These are phyloP conservation scores for Apaloderma vittatum DNA, from an alignment of 2,113 vertebrate species.

Conservation along the genomic window DNA sequence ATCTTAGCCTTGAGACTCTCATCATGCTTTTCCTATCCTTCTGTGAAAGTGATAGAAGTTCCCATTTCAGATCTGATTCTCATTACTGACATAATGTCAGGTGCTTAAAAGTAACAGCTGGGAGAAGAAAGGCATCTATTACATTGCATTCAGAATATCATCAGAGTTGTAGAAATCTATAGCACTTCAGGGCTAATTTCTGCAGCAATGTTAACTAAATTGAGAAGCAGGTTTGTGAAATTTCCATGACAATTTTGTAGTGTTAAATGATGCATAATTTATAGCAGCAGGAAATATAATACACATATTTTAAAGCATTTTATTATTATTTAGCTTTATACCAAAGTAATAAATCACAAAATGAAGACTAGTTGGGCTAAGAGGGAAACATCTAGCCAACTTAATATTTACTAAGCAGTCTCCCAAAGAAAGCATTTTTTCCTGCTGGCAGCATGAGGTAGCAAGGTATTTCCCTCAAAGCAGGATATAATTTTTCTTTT, in stretches of 20 bases:
- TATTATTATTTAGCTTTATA: constrained; percentile 28
- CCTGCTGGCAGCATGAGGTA: not conserved
- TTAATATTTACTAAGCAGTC: not conserved
- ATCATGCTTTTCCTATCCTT: not conserved
- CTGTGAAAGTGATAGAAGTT: constrained; percentile 1
- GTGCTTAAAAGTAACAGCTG: constrained; percentile 56
- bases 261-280: constrained; percentile 33
- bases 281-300: constrained; percentile 29
- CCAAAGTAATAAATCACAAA: not conserved
- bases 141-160: constrained; percentile 45
- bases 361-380: not conserved
- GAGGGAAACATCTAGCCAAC: not conserved
- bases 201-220: constrained; percentile 25
- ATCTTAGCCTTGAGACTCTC: not conserved
- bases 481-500: not conserved
- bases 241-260: constrained; percentile 31
- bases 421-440: not conserved
- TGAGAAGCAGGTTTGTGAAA: constrained; percentile 33
- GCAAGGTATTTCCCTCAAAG: not conserved
- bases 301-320: constrained; percentile 9
- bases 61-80: constrained; percentile 38
- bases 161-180: not conserved
- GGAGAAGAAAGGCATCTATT: constrained; percentile 35
- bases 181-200: constrained; percentile 45
- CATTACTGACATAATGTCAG: constrained; percentile 44